Percentiles rank a stretch among this genome's conserved stretches.
Evolutionary conservation across 2,113 vertebrate genomes (phyloP).

Genomic region (Tonatia bakeri): DNA sequence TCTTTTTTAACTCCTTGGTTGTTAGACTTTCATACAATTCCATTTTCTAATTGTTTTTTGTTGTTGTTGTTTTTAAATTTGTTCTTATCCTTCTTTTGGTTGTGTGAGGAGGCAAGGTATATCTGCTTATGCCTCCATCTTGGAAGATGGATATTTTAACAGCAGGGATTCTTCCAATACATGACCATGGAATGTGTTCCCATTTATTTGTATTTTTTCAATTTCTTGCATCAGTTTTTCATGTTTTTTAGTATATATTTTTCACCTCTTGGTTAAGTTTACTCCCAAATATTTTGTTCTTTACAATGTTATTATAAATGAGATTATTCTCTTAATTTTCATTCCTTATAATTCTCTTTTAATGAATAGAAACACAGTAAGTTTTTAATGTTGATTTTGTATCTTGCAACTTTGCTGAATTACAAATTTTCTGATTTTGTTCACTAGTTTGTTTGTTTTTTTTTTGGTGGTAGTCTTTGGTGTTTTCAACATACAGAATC

Average conservation of each 20-base stretch:
- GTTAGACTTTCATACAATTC: too few relatives aligned
- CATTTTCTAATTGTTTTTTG: too few relatives aligned
- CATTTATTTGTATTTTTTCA: background rate
- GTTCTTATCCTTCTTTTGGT: too few relatives aligned
- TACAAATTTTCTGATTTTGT: background rate
- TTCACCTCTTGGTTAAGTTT: background rate
- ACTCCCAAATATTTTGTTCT: background rate
- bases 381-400: background rate
- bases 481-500: background rate
- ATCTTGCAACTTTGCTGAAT: background rate
- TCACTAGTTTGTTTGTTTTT: background rate
- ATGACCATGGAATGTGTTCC: background rate
- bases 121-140: too few relatives aligned
- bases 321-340: background rate
- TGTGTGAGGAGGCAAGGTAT: too few relatives aligned
- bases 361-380: background rate
- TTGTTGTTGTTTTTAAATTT: too few relatives aligned
- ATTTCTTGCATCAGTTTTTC: background rate
- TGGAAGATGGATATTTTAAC: background rate
- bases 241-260: background rate
- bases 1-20: too few relatives aligned
- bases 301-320: background rate
- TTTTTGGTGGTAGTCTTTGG: background rate
- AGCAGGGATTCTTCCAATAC: background rate
- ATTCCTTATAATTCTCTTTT: background rate